These are phyloP conservation scores for Diacarnus erythraeanus DNA, from an alignment of 37 sponge, comb jelly and placozoan genomes.

Conservation along the genomic window DNA sequence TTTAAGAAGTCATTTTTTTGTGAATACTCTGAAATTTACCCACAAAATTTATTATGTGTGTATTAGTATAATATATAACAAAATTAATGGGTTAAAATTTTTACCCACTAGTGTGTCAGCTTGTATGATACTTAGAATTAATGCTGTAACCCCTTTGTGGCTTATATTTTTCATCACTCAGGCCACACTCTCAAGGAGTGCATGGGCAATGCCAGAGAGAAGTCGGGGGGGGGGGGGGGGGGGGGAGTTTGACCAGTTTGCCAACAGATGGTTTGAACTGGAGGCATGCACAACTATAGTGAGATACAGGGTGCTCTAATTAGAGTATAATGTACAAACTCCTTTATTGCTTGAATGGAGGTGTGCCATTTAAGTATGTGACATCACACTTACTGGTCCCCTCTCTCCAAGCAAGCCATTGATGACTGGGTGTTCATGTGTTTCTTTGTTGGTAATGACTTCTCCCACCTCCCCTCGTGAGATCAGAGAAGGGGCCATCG, in stretches of 20 bases:
- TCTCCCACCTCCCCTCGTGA: slow-evolving; percentile 97
- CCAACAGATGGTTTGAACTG: slow-evolving; percentile 66
- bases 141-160: too few species aligned
- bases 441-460: slow-evolving; percentile 99
- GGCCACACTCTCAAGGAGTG: slow-evolving; percentile 92
- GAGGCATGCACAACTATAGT: slow-evolving; percentile 52
- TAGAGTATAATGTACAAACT: background rate
- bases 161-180: too few species aligned
- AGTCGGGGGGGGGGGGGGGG: too few species aligned
- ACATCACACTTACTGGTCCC: background rate
- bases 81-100: too few species aligned
- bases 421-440: slow-evolving; percentile 99
- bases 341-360: background rate
- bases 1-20: too few species aligned
- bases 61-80: too few species aligned
- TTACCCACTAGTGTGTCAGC: too few species aligned
- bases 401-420: slow-evolving; percentile 89
- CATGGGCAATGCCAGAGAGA: slow-evolving; percentile 76
- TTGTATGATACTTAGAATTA: too few species aligned
- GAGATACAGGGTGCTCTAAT: too few species aligned
- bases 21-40: background rate
- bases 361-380: background rate
- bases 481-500: too few species aligned
- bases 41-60: too few species aligned
- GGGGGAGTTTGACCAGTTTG: slow-evolving; percentile 81